Conservation (phyloP, 2,797 vertebrate genomes). For the Melanotaenia trifasciata region DNA sequence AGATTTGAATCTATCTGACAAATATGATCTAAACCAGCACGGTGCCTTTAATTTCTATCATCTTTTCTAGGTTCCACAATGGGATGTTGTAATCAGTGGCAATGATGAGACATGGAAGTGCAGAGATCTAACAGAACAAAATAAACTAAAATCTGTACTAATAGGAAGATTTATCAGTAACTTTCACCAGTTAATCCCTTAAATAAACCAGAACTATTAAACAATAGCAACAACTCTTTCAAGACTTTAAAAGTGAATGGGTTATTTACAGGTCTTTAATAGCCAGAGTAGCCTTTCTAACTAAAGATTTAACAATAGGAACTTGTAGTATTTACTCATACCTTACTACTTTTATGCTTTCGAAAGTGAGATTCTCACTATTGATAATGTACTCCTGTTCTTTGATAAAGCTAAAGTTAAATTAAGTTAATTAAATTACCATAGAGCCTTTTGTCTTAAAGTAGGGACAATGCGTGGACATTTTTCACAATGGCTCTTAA, state of each 20-base stretch:
- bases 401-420: too few relatives aligned
- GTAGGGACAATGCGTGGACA: too few relatives aligned
- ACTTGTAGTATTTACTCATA: not conserved
- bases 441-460: too few relatives aligned
- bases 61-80: not conserved
- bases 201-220: not conserved
- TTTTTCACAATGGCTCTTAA: too few relatives aligned
- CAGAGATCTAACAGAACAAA: not conserved
- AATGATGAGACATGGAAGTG: too few relatives aligned
- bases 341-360: too few relatives aligned
- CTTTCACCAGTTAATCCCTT: not conserved
- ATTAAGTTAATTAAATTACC: too few relatives aligned
- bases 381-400: too few relatives aligned
- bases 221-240: not conserved
- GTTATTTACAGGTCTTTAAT: not conserved
- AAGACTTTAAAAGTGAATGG: not conserved
- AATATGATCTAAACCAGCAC: not conserved
- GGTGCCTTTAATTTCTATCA: not conserved
- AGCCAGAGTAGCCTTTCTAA: not conserved
- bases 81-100: too few relatives aligned
- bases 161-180: not conserved
- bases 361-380: too few relatives aligned
- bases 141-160: not conserved
- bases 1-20: not conserved
- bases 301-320: not conserved